Percentiles rank a stretch among this genome's conserved stretches.
Evolutionary conservation across 1,140 invertebrate species (phyloP).

Genomic region (Ladona fulva): DNA sequence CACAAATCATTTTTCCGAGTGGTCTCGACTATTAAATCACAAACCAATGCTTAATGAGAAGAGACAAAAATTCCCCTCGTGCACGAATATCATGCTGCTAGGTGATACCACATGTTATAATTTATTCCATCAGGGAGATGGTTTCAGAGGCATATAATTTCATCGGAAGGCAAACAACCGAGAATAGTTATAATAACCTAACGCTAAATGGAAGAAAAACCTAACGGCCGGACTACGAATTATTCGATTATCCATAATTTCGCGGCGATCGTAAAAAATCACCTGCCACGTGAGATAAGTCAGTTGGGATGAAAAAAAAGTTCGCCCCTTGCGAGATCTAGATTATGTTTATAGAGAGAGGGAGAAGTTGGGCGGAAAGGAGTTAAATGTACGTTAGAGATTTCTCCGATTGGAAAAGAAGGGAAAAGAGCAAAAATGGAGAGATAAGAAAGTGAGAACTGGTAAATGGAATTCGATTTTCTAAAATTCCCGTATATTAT

Average conservation of each 20-base stretch:
- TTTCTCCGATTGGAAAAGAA: background rate
- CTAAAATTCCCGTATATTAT: slow-evolving; percentile 10
- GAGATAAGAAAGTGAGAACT: background rate
- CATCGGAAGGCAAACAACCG: background rate
- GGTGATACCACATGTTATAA: no score
- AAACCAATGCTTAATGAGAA: no score
- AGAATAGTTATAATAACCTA: background rate
- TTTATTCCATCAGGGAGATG: no score
- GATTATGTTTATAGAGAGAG: no score
- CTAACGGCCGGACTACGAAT: background rate
- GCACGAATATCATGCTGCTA: no score
- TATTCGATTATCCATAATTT: background rate
- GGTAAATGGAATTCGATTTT: slow-evolving; percentile 10
- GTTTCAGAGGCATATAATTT: background rate
- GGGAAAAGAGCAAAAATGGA: background rate
- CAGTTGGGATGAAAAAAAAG: background rate
- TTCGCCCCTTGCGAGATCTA: background rate
- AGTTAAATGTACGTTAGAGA: background rate
- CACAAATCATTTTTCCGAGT: no score
- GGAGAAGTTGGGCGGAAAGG: no score
- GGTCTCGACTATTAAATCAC: no score
- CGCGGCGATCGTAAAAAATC: background rate
- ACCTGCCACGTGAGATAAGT: background rate
- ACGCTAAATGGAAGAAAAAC: background rate
- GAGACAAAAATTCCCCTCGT: no score